Base-by-base conservation (phyloP, 1,140 invertebrate genomes). In the Hyposmocoma kahamanoa region DNA sequence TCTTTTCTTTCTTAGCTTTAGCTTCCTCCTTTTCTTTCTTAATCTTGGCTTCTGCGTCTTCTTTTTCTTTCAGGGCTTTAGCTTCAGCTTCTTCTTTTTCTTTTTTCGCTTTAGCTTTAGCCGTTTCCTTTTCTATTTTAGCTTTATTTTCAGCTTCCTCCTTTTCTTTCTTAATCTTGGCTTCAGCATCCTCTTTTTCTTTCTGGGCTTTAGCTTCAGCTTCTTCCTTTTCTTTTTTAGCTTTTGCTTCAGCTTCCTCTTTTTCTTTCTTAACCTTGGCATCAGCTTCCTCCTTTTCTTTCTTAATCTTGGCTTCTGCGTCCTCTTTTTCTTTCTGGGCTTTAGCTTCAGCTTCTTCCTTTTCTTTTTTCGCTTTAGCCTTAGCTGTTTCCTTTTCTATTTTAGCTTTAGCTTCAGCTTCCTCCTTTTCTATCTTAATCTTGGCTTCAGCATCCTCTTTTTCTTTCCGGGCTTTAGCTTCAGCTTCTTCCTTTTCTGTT, bases 131-230 rank as follows among this genome's bases (percentile, higher is more conserved):
- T 26, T 26, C 24, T 6, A 26, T 38, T 51, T 59, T n/a, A n/a
- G n/a, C 54, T 70, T 44, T 15, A 39, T 50, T 43, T 68, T 56
- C 49, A 43, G 51, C 46, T 39, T 51, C 50, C 47, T 46, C 26
- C 42, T 61, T 44, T 43, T 1, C 19, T 39, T 56, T 55, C 41
- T 44, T 22, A 19, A 8, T 57, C 39, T 56, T 55, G 52, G 39
- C 45, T 63, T 62, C 45, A 47, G 30, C 42, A 49, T 65, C 30
- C n/a, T 9, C 30, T n/a, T 34, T 3, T 13, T 9, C 59, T 54
- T 50, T 52, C 50, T 47, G 8, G 22, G 41, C 22, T 18, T 36
- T 61, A 24, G 41, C 26, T 46, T 47, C 39, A 47, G 11, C 42
- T 48, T 56, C n/a, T 6, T 34, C 30, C 15, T 34, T 34, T n/a